Evolutionary conservation across 2,113 vertebrate genomes (phyloP).

Genomic region (Mastomys coucha): DNA sequence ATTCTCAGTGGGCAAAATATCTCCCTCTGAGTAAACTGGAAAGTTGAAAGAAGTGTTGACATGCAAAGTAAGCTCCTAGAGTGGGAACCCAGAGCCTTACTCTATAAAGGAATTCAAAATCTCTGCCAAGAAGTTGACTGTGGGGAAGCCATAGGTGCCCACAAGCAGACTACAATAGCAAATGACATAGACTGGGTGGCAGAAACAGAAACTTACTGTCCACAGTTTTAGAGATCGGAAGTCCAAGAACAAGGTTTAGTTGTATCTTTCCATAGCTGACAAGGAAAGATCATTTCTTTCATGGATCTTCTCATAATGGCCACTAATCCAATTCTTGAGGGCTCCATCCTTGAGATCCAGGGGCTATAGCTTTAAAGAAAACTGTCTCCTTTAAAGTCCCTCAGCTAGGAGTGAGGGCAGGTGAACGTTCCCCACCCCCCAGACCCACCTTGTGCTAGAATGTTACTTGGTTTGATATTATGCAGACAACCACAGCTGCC

Average conservation of each 20-base stretch:
- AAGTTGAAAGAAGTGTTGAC: not conserved
- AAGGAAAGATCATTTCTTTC: not conserved
- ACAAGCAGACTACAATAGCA: not conserved
- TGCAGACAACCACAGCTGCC: not conserved
- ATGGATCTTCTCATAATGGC: not conserved
- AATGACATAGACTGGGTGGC: not conserved
- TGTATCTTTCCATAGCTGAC: not conserved
- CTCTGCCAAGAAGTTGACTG: not conserved
- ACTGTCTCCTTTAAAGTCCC: not conserved
- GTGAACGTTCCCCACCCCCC: not conserved
- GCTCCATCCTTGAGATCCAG: not conserved
- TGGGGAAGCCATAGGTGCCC: not conserved
- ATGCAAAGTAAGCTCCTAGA: not conserved
- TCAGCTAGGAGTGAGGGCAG: not conserved
- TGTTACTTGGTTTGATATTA: not conserved
- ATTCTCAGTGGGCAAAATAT: not conserved
- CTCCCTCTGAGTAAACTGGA: not conserved
- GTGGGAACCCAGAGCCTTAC: not conserved
- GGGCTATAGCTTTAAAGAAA: not conserved
- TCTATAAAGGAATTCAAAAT: not conserved
- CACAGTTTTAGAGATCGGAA: not conserved
- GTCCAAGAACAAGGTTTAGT: not conserved
- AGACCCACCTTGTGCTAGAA: not conserved
- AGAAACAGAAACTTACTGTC: not conserved
- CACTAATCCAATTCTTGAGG: not conserved